These are phyloP conservation scores for Drosophila melanocephala DNA, from an alignment of 2,888 invertebrate species.

Conservation along the genomic window DNA sequence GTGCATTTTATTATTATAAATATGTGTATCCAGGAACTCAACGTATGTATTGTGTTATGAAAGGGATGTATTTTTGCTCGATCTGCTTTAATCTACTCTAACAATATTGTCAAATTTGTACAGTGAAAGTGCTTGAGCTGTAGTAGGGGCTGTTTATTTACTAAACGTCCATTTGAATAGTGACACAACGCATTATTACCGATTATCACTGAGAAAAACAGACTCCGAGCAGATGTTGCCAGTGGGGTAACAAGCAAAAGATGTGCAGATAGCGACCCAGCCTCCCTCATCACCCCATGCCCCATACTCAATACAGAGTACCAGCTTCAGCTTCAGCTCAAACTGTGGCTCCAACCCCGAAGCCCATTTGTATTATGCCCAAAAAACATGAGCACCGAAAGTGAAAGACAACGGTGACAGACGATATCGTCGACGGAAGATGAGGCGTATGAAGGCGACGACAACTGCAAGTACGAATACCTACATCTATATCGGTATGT, in stretches of 20 bases:
- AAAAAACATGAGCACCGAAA: constrained; percentile 53
- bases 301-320: constrained; percentile 1
- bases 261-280: constrained; percentile 9
- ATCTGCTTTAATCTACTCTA: background rate
- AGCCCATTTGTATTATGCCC: constrained; percentile 29
- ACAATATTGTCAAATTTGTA: constrained; percentile 1
- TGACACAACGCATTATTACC: constrained; percentile 72
- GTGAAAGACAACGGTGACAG: constrained; percentile 54
- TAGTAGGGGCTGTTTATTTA: constrained; percentile 60
- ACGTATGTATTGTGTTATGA: background rate
- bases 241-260: constrained; percentile 40
- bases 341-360: constrained; percentile 18
- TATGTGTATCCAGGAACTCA: background rate
- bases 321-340: constrained; percentile 18
- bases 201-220: constrained; percentile 72
- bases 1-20: background rate
- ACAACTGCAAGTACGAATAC: constrained; percentile 43
- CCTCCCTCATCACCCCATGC: background rate
- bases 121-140: constrained; percentile 9
- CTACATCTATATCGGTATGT: constrained; percentile 7
- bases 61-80: background rate
- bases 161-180: constrained; percentile 66
- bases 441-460: constrained; percentile 37
- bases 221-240: constrained; percentile 69
- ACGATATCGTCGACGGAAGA: constrained; percentile 39